A percentile compares a stretch with the other conserved stretches of the same genome.
These are phyloP conservation scores for Drosophila prostipennis DNA, from an alignment of 2,888 invertebrate genomes.

Conservation along the genomic window DNA sequence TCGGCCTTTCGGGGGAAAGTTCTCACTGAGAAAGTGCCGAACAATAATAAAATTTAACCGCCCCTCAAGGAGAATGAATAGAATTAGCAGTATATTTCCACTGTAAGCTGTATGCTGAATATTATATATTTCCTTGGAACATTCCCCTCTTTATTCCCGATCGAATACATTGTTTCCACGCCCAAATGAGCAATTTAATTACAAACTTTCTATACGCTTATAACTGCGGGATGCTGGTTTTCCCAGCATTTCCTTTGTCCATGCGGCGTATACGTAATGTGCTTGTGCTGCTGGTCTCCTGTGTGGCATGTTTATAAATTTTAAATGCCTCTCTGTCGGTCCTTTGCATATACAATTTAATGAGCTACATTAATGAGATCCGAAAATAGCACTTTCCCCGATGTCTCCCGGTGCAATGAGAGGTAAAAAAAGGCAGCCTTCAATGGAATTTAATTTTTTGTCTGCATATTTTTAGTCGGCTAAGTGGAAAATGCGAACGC, in stretches of 20 bases:
- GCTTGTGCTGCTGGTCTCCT: constrained; percentile 13
- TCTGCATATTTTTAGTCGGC: neutral
- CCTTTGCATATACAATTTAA: constrained; percentile 69
- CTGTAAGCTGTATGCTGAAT: neutral
- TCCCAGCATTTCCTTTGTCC: neutral
- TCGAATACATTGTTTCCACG: constrained; percentile 24
- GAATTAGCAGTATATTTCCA: constrained; percentile 20
- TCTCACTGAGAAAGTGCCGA: neutral
- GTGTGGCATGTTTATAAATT: constrained; percentile 59
- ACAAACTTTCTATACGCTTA: constrained; percentile 33
- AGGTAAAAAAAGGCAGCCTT: neutral
- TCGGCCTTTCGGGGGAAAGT: neutral
- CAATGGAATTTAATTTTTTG: constrained; percentile 47
- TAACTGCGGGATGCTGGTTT: neutral
- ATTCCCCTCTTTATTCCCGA: constrained; percentile 2
- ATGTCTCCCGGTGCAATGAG: constrained; percentile 4
- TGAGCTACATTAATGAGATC: constrained; percentile 70
- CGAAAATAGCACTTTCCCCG: constrained; percentile 54
- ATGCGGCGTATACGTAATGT: constrained; percentile 56
- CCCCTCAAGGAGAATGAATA: constrained; percentile 48
- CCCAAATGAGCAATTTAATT: constrained; percentile 47
- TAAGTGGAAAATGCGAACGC: constrained; percentile 25
- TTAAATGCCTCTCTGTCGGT: constrained; percentile 48
- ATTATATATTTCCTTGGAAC: neutral
- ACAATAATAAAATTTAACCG: constrained; percentile 62